Base-by-base conservation (phyloP, 1,140 invertebrate genomes). In the Hyphantria cunea region DNA sequence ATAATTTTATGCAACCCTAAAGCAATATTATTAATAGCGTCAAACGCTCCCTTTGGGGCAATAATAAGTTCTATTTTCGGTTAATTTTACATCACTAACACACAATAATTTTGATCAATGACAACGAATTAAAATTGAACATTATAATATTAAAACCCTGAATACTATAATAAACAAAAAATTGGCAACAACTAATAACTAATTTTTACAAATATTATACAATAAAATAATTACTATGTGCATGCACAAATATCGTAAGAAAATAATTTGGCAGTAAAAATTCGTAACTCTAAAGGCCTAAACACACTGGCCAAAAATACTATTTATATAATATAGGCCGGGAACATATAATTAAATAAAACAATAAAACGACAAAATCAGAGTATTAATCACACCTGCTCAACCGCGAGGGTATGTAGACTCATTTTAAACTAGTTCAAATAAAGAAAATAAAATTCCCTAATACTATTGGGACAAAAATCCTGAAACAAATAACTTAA, bases 211-310 rank as follows among this genome's bases (percentile, higher is more conserved):
- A 78, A 82, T 86, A 85, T 85, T 76, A 83, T 87, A 84, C 74
- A 89, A 86, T 87, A 84, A 86, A 90, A 90, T 90, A 89, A 90
- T 90, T 85, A 86, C 80, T 82, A 87, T 86, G 84, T 88, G 84
- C 84, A 89, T 82, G 83, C 84, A 88, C 88, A 88, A 90, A 87
- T 86, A 87, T 85, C 77, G 83, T 90, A 89, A 86, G 88, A 90
- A 90, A 90, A 88, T 86, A 90, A 90, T 89, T 90, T 90, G 88
- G 88, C 88, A 90, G 88, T 90, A 89, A 90, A 87, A 89, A 89
- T 90, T 89, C 86, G 84, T 90, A 90, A 87, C 73, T 79, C 84
- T 90, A 89, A 85, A 86, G 84, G 86, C 86, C 87, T 79, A 82
- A 82, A 84, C 82, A 81, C 80, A 84, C 80, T 81, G 80, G 84